Evolutionary conservation across 37 sponge, comb jelly and placozoan genomes (phyloP), one percentile per base, ranked within the genome.

Genomic region (Agelas oroides): DNA sequence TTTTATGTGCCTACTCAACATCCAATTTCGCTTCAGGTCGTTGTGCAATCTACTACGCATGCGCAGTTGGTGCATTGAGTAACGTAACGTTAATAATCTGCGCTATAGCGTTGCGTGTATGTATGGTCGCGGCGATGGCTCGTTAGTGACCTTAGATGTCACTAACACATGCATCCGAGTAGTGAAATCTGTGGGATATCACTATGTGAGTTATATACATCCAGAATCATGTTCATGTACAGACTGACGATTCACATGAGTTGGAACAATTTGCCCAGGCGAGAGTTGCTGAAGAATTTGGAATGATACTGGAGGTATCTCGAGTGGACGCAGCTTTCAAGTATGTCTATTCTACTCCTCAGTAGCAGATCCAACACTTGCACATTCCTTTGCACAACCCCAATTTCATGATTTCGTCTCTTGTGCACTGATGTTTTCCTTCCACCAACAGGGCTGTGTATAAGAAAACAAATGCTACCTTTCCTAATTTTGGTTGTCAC

Each of bases 131-230:
- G n/a, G n/a, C 33, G 62, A 37, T 37, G 37, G 64, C 78, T 59
- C 27, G 71, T 13, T 81, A 21, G 72, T 86, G 37, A 86, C 86
- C 25, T 70, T 86, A 18, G 86, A 86, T 28, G 73, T 86, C 27
- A 86, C 86, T 58, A 59, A 59, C 57, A 86, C 86, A n/a, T 86
- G 86, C 56, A 78, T 86, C 8, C 67, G 38, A 33, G 64, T 86
- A 1, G 39, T 60, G 24, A 53, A 63, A 5, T 77, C 72, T 33
- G 79, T 71, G 54, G 86, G 79, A 15, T 78, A 58, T 40, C 79
- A 86, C 59, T 86, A 86, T 70, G 86, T 86, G 55, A 69, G 86
- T 59, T 15, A 1, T 28, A 15, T 34, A 39, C 39, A 23, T 34
- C 1, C 18, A 46, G 54, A 40, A 12, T 14, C 24, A 17, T 21